phyloP scores from a whole-genome alignment of 2,113 vertebrate species.

The Struthidea cinerea region DNA sequence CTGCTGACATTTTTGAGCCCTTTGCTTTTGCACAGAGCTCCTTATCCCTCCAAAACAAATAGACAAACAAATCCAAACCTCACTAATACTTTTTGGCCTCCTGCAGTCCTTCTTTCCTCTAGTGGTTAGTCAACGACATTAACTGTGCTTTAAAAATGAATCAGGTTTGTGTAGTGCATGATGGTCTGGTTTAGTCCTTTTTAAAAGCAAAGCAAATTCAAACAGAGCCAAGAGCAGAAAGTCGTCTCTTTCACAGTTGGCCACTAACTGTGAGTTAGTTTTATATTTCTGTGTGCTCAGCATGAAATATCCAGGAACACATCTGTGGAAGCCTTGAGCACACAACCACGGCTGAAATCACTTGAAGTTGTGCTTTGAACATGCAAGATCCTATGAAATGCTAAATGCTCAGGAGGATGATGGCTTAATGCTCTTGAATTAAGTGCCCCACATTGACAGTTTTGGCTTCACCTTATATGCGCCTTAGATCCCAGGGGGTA shows the following conservation, averaged over 20 bases:
- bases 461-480: background rate
- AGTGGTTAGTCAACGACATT: background rate
- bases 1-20: background rate
- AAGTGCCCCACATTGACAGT: background rate
- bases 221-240: background rate
- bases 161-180: background rate
- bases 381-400: background rate
- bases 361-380: background rate
- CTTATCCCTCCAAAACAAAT: background rate
- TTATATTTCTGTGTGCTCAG: background rate
- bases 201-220: slow-evolving; percentile 4
- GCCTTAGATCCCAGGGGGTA: background rate
- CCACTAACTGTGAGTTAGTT: background rate
- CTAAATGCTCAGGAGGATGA: background rate
- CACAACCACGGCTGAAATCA: background rate
- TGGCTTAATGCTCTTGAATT: background rate
- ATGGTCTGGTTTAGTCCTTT: background rate
- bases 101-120: background rate
- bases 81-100: background rate
- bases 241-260: background rate
- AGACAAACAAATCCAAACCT: background rate
- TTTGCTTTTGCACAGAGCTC: background rate
- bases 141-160: background rate
- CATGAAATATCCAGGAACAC: background rate
- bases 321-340: background rate